Evolutionary conservation across 2,113 vertebrate species (phyloP), one percentile per base, ranked within the genome.

Genomic region (Chaetops frenatus): DNA sequence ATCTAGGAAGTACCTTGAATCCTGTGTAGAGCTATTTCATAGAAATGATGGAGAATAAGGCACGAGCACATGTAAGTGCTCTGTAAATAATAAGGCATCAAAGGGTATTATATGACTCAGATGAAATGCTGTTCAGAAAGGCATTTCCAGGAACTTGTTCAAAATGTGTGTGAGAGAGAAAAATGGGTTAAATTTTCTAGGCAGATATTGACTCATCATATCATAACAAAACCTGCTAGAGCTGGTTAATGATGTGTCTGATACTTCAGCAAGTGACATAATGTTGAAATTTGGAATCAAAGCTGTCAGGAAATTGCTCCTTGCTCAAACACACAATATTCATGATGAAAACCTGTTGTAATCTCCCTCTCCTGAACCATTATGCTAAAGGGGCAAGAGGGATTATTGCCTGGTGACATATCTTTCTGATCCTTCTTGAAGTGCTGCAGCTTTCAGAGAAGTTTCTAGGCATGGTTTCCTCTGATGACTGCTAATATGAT

Each of bases 271-370:
- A 97, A 96, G 87, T 96, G 96, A 96, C 91, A 95, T 96, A 96
- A 96, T 97, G 92, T 94, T 97, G 96, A 97, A 96, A 97, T 95
- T 95, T 95, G 81, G 92, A 97, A 95, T 95, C 96, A 97, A 96
- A 95, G 91, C 92, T 96, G 94, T 95, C 95, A 95, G 96, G 81
- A 95, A 95, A 94, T 94, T 86, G 74, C 81, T 96, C 83, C 96
- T 95, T 95, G 89, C 84, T 96, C 82, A 77, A 94, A 94, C 76
- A 93, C 58, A 93, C 65, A 65, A 94, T 96, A 94, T 88, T 96
- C 79, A 86, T 86, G 85, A 96, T 96, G 94, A 95, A 96, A 97
- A 96, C 92, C 93, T 97, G 88, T 94, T 95, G 92, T 94, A 95
- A 94, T 95, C 86, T 94, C 79, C 53, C 66, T 93, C 76, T 94